phyloP scores from a whole-genome alignment of 2,797 vertebrate species.

The Lates japonicus region DNA sequence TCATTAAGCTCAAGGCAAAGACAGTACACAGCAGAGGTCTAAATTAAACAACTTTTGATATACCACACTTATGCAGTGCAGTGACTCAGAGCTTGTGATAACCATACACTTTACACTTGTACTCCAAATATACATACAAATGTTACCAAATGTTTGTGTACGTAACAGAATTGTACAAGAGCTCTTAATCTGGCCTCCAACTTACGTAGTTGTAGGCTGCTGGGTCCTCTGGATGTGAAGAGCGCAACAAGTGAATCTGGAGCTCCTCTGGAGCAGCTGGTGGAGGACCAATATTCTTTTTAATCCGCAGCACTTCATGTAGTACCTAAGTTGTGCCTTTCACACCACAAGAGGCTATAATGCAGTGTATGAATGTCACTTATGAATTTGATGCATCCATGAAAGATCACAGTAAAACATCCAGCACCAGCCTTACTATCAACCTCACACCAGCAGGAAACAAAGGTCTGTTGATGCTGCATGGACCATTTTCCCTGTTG shows the following conservation, averaged over 20 bases:
- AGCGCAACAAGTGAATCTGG: constrained; percentile 93
- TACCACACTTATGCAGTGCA: not conserved
- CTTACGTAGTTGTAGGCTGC: constrained; percentile 92
- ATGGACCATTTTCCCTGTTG: constrained; percentile 3
- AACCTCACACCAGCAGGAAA: constrained; percentile 15
- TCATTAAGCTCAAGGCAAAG: constrained; percentile 65
- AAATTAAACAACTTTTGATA: constrained; percentile 12
- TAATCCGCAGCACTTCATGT: not conserved
- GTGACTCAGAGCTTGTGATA: not conserved
- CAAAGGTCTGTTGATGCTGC: constrained; percentile 26
- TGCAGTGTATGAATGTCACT: too few species aligned
- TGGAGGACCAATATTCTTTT: not conserved
- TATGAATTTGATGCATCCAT: too few species aligned
- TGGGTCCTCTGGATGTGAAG: constrained; percentile 93
- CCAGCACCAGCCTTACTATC: not conserved
- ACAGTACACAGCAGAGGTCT: constrained; percentile 18
- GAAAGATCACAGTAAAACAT: not conserved
- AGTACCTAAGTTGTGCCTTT: not conserved
- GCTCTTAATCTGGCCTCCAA: constrained; percentile 94
- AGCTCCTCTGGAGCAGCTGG: constrained; percentile 95
- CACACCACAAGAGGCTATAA: not conserved
- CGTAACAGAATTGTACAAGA: not conserved
- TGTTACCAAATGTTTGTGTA: too few species aligned
- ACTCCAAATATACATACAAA: constrained; percentile 5
- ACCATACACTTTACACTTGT: not conserved